Evolutionary conservation across 2,113 vertebrate species (phyloP).

Genomic region (Gasterosteus aculeatus): DNA sequence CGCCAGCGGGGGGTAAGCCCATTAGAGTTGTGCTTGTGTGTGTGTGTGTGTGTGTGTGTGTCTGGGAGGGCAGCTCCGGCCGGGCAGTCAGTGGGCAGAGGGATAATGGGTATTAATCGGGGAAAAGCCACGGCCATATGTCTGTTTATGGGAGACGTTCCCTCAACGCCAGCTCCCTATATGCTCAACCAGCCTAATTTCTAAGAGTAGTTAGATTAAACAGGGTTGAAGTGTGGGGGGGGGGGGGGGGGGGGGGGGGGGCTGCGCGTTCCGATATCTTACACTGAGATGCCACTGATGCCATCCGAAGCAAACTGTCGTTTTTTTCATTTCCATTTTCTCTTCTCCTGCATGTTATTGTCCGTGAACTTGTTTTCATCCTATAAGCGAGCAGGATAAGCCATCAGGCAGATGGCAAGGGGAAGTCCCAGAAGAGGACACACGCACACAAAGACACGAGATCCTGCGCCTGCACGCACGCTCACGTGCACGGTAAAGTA

Average conservation of each 20-base stretch:
- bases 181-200: slow-evolving; percentile 68
- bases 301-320: slow-evolving; percentile 12
- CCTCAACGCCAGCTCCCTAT: slow-evolving; percentile 24
- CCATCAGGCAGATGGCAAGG: slow-evolving; percentile 81
- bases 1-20: slow-evolving; percentile 64
- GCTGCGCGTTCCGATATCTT: slow-evolving; percentile 4
- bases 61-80: slow-evolving; percentile 45
- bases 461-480: slow-evolving; percentile 18
- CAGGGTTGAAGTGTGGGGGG: slow-evolving; percentile 4
- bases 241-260: slow-evolving; percentile 1
- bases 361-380: slow-evolving; percentile 74
- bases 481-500: slow-evolving; percentile 48
- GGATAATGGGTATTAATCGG: slow-evolving; percentile 78
- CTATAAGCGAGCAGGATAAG: slow-evolving; percentile 79
- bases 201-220: slow-evolving; percentile 28
- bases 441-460: slow-evolving; percentile 50
- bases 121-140: slow-evolving; percentile 76
- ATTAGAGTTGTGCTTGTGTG: slow-evolving; percentile 57
- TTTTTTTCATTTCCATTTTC: slow-evolving; percentile 27
- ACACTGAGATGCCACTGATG: slow-evolving; percentile 13
- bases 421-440: slow-evolving; percentile 70
- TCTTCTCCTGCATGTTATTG: slow-evolving; percentile 59
- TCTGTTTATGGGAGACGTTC: slow-evolving; percentile 60
- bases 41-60: slow-evolving; percentile 41
- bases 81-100: slow-evolving; percentile 52